Evolutionary conservation across 2,113 vertebrate species (phyloP).

Genomic region (Campylomormyrus tamandua): DNA sequence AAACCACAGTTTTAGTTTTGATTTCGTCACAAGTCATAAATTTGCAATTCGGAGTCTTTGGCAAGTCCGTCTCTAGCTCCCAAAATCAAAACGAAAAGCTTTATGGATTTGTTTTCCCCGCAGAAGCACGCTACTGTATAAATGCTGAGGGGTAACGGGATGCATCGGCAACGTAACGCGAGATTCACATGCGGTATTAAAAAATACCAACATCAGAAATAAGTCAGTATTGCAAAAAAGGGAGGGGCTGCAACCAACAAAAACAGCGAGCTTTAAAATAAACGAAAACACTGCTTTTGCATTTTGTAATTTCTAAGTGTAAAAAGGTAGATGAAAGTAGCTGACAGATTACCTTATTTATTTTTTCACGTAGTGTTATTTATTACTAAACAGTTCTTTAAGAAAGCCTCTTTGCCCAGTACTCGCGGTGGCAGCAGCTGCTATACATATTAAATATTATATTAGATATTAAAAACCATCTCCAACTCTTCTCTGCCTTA

Average conservation of each 20-base stretch:
- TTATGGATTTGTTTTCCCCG: background rate
- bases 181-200: background rate
- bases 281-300: conserved; percentile 41
- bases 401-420: conserved; percentile 32
- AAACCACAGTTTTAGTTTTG: background rate
- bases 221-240: conserved; percentile 42
- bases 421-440: conserved; percentile 62
- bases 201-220: conserved; percentile 29
- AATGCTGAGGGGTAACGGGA: background rate
- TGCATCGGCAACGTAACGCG: background rate
- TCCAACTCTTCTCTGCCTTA: conserved; percentile 58
- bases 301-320: conserved; percentile 54
- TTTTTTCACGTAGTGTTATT: conserved; percentile 76
- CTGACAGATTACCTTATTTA: conserved; percentile 67
- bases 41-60: background rate
- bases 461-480: conserved; percentile 38
- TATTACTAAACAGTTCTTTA: conserved; percentile 68
- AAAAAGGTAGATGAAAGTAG: conserved; percentile 56
- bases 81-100: background rate
- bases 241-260: conserved; percentile 31
- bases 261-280: conserved; percentile 49
- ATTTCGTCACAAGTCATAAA: background rate
- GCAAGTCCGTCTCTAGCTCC: background rate
- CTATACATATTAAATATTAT: conserved; percentile 59
- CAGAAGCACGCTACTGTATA: background rate